Evolutionary conservation across 2,888 invertebrate species (phyloP).

Genomic region (Coelinius sp.): DNA sequence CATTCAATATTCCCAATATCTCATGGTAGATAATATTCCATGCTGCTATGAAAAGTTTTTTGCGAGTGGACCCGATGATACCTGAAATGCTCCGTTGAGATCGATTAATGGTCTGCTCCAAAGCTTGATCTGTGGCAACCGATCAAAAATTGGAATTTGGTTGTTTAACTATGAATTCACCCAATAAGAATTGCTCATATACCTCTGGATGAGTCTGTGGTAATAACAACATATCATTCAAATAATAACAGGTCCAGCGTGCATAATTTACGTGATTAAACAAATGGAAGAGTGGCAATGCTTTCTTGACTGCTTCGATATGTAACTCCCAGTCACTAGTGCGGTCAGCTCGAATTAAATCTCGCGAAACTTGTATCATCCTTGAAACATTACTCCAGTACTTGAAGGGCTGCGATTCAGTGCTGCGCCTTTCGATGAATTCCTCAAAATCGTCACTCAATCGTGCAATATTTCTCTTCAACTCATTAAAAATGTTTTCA

Average conservation of each 20-base stretch:
- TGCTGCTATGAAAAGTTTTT: neutral
- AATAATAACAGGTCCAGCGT: slow-evolving; percentile 22
- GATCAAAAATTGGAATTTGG: slow-evolving; percentile 24
- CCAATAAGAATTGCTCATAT: neutral
- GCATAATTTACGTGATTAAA: neutral
- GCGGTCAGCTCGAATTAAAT: slow-evolving; percentile 21
- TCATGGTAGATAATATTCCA: neutral
- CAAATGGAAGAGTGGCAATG: neutral
- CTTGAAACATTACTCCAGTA: no score
- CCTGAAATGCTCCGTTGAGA: neutral
- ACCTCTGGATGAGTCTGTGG: neutral
- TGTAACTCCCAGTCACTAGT: slow-evolving; percentile 16
- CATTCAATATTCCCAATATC: neutral
- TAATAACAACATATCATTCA: neutral
- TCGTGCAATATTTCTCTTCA: neutral
- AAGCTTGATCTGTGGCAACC: slow-evolving; percentile 17
- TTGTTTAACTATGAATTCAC: neutral
- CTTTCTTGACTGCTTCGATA: neutral
- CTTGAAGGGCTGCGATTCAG: no score
- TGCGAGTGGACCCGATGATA: neutral
- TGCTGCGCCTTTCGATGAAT: neutral
- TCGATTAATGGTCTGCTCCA: slow-evolving; percentile 1
- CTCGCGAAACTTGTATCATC: no score
- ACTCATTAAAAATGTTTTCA: no score
- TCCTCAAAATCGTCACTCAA: neutral